Evolutionary conservation across 2,888 invertebrate genomes (phyloP).

Genomic region (Euproctis similis): DNA sequence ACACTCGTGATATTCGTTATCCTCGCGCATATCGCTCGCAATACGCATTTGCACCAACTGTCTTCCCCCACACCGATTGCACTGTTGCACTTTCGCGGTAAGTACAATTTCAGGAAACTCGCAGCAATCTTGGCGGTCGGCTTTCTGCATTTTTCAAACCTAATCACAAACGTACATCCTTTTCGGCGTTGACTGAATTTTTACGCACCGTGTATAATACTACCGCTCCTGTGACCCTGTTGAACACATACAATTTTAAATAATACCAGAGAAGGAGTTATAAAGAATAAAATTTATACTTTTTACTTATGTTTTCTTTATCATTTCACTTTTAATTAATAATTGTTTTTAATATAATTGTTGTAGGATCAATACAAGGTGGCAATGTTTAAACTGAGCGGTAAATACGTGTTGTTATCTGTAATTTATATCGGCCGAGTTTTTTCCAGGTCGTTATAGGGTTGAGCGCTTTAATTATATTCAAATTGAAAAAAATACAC

Average conservation of each 20-base stretch:
- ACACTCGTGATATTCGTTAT: slow-evolving; percentile 16
- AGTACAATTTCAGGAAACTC: slow-evolving; percentile 17
- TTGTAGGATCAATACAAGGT: too few species aligned
- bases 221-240: too few species aligned
- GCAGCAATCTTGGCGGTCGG: slow-evolving; percentile 4
- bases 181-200: not conserved
- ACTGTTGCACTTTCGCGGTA: slow-evolving; percentile 10
- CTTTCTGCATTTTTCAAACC: slow-evolving; percentile 6
- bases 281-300: too few species aligned
- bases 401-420: not conserved
- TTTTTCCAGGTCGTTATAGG: not conserved
- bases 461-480: too few species aligned
- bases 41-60: slow-evolving; percentile 17
- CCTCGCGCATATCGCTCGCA: slow-evolving; percentile 15
- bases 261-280: too few species aligned
- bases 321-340: too few species aligned
- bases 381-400: too few species aligned
- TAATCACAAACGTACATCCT: not conserved
- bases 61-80: slow-evolving; percentile 10
- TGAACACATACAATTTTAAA: too few species aligned
- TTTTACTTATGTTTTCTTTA: too few species aligned
- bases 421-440: slow-evolving; percentile 2
- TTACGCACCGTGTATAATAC: not conserved
- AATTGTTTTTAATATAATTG: too few species aligned
- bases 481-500: too few species aligned